Conservation (phyloP, 2,797 vertebrate species). For the Pangasius djambal region DNA sequence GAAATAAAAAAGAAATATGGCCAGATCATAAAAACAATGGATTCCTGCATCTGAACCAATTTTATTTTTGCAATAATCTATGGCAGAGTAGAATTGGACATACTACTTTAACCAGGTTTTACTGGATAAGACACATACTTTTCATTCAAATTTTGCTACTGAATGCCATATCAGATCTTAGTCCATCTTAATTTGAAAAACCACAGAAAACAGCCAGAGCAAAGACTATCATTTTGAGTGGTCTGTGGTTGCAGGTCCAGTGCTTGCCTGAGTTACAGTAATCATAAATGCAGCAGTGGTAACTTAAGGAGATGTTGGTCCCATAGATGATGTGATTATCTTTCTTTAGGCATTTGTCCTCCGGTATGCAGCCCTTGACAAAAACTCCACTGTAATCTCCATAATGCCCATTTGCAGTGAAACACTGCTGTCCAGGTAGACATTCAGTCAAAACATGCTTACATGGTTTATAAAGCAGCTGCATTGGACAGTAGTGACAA, state of each 20-base stretch:
- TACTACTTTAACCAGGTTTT: background rate
- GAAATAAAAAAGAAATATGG: background rate
- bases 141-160: background rate
- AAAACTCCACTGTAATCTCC: conserved; percentile 22
- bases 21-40: background rate
- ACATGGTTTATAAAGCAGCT: conserved; percentile 26
- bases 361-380: conserved; percentile 42
- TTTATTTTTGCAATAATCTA: conserved; percentile 3
- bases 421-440: conserved; percentile 35
- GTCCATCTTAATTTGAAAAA: background rate
- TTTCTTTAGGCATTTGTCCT: conserved; percentile 6
- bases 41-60: background rate
- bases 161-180: background rate
- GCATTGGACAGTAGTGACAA: conserved; percentile 44
- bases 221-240: conserved; percentile 2
- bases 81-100: background rate
- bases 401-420: conserved; percentile 32
- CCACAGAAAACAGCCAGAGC: conserved; percentile 7
- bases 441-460: conserved; percentile 45
- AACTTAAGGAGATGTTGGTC: conserved; percentile 47
- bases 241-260: background rate
- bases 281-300: conserved; percentile 31
- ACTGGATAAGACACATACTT: background rate
- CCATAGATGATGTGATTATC: conserved; percentile 15
- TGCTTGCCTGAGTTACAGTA: conserved; percentile 44